These are phyloP conservation scores for Atrina japonica DNA, from an alignment of 2,888 invertebrate genomes.

Conservation along the genomic window DNA sequence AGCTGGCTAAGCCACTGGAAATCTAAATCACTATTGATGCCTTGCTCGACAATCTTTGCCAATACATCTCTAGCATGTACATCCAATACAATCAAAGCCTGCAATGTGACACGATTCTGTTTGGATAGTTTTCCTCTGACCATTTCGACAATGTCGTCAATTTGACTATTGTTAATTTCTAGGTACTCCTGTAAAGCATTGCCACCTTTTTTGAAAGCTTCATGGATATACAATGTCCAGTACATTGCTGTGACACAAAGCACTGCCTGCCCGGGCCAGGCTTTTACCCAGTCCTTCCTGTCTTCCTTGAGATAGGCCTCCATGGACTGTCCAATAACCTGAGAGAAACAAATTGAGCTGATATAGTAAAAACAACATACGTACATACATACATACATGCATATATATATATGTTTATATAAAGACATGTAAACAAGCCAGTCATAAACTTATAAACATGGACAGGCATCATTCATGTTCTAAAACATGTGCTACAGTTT, in stretches of 20 bases:
- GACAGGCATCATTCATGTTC: no score
- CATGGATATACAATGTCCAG: slow-evolving; percentile 81
- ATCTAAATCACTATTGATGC: slow-evolving; percentile 79
- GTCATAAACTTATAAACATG: no score
- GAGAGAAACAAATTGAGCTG: no score
- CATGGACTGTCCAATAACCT: slow-evolving; percentile 85
- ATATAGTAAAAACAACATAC: no score
- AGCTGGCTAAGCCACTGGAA: slow-evolving; percentile 82
- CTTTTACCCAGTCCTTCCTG: slow-evolving; percentile 80
- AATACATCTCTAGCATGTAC: slow-evolving; percentile 83
- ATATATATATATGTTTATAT: no score
- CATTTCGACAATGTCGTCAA: slow-evolving; percentile 90
- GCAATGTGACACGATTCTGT: slow-evolving; percentile 81
- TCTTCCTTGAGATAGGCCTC: slow-evolving; percentile 86
- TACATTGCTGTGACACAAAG: slow-evolving; percentile 79
- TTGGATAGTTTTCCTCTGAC: slow-evolving; percentile 84
- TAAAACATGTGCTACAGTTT: no score
- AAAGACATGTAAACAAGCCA: no score
- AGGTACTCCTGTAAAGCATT: slow-evolving; percentile 85
- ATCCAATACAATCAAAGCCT: slow-evolving; percentile 87
- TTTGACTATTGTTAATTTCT: slow-evolving; percentile 88
- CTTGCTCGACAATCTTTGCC: slow-evolving; percentile 69
- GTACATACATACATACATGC: no score
- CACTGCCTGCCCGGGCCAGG: slow-evolving; percentile 82
- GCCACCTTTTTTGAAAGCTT: slow-evolving; percentile 73